These are phyloP conservation scores for Channallabes apus DNA, from an alignment of 2,797 vertebrate species.

Conservation along the genomic window DNA sequence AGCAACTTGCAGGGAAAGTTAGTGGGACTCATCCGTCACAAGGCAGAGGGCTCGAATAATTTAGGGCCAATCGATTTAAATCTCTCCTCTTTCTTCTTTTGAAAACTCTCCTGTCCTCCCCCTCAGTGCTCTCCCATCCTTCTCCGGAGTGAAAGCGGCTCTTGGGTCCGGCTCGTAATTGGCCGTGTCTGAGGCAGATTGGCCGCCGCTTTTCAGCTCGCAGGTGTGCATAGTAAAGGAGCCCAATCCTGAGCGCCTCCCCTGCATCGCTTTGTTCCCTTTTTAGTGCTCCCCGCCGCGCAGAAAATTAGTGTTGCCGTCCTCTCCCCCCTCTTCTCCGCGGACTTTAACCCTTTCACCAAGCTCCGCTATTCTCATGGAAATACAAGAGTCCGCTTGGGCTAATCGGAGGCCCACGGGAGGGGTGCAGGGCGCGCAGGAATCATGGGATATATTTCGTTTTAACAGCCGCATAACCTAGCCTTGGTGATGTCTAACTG, in stretches of 20 bases:
- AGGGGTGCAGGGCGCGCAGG: slow-evolving; percentile 59
- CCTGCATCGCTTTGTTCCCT: slow-evolving; percentile 76
- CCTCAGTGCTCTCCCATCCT: slow-evolving; percentile 53
- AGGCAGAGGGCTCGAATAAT: slow-evolving; percentile 60
- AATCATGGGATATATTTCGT: slow-evolving; percentile 19
- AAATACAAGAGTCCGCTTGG: slow-evolving; percentile 71
- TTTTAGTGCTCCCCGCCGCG: slow-evolving; percentile 72
- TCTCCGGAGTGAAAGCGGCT: slow-evolving; percentile 66
- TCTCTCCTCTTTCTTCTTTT: slow-evolving; percentile 73
- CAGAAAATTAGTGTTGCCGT: slow-evolving; percentile 80
- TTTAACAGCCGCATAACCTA: not conserved
- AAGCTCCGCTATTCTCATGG: slow-evolving; percentile 76
- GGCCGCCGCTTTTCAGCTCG: slow-evolving; percentile 78
- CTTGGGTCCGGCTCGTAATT: slow-evolving; percentile 74
- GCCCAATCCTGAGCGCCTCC: slow-evolving; percentile 71
- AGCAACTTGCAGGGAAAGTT: slow-evolving; percentile 39
- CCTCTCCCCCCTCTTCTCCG: slow-evolving; percentile 64
- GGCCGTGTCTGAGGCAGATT: slow-evolving; percentile 79
- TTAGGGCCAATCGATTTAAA: slow-evolving; percentile 64
- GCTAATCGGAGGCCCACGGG: slow-evolving; percentile 77
- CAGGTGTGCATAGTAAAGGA: slow-evolving; percentile 83
- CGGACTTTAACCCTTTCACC: slow-evolving; percentile 81
- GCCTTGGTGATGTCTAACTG: not conserved
- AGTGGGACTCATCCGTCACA: slow-evolving; percentile 45
- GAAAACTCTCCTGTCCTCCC: slow-evolving; percentile 69